phyloP scores from a whole-genome alignment of 2,888 invertebrate genomes.

The Pseudolycoriella hygida region DNA sequence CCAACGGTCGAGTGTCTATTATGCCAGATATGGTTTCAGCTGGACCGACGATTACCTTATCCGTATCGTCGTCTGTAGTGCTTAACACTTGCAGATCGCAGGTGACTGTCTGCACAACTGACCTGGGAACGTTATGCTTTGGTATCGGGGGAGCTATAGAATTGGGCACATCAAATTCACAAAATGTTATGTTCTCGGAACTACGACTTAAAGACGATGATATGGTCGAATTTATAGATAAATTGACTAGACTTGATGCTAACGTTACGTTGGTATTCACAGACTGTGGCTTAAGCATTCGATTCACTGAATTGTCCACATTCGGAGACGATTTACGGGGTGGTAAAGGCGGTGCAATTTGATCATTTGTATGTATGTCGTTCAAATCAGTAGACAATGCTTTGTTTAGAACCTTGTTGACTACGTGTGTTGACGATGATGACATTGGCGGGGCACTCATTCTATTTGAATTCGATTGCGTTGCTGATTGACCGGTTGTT shows the following conservation, averaged over 20 bases:
- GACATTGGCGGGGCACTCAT: slow-evolving; percentile 25
- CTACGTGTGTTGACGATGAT: slow-evolving; percentile 12
- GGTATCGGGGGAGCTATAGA: slow-evolving; percentile 28
- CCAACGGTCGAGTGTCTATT: slow-evolving; percentile 39
- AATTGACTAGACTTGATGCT: slow-evolving; percentile 24
- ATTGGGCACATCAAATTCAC: slow-evolving; percentile 18
- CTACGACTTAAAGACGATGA: slow-evolving; percentile 16
- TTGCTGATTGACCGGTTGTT: slow-evolving; percentile 6
- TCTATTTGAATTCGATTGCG: slow-evolving; percentile 16
- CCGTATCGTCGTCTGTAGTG: slow-evolving; percentile 13
- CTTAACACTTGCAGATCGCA: neutral
- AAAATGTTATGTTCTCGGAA: slow-evolving; percentile 20
- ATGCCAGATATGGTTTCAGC: slow-evolving; percentile 56
- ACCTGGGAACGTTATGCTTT: slow-evolving; percentile 17
- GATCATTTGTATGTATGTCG: slow-evolving; percentile 11
- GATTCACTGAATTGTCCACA: slow-evolving; percentile 17
- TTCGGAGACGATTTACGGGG: slow-evolving; percentile 36
- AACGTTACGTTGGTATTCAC: neutral
- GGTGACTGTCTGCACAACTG: neutral
- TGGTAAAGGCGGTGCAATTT: slow-evolving; percentile 34
- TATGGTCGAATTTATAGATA: slow-evolving; percentile 9
- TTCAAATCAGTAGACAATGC: slow-evolving; percentile 17
- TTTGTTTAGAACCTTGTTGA: slow-evolving; percentile 13
- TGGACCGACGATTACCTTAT: slow-evolving; percentile 41
- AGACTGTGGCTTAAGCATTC: slow-evolving; percentile 12